Percentiles rank a stretch among this genome's conserved stretches.
Evolutionary conservation across 2,797 vertebrate genomes (phyloP).

Genomic region (Galaxias olidus): DNA sequence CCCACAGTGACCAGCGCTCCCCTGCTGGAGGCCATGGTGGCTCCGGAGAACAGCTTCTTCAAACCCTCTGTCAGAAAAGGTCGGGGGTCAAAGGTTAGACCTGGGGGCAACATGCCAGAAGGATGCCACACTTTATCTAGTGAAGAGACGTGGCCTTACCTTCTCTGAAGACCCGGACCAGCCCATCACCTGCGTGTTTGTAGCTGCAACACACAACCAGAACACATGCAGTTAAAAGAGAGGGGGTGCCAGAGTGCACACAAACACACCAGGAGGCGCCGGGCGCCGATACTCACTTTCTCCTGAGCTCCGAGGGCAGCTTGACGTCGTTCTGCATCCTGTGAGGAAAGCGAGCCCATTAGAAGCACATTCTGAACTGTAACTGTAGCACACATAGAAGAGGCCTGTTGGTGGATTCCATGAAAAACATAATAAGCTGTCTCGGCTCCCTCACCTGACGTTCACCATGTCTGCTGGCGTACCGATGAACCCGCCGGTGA

Average conservation of each 20-base stretch:
- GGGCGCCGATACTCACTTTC: slow-evolving; percentile 84
- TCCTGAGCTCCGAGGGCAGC: slow-evolving; percentile 79
- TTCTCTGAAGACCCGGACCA: slow-evolving; percentile 87
- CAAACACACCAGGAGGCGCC: background rate
- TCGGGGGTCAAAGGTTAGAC: slow-evolving; percentile 32
- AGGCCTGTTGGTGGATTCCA: slow-evolving; percentile 3
- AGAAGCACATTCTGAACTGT: no score
- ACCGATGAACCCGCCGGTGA: slow-evolving; percentile 88
- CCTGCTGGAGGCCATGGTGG: slow-evolving; percentile 88
- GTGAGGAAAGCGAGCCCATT: slow-evolving; percentile 12
- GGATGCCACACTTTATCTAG: background rate
- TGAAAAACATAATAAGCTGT: background rate
- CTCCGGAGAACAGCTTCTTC: slow-evolving; percentile 88
- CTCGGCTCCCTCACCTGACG: slow-evolving; percentile 83
- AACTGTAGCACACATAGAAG: background rate
- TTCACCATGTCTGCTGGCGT: slow-evolving; percentile 93
- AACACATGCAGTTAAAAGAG: slow-evolving; percentile 4
- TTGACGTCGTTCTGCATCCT: slow-evolving; percentile 99
- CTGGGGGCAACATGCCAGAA: background rate
- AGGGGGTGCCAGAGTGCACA: background rate
- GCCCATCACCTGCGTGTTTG: slow-evolving; percentile 88
- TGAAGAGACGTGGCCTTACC: slow-evolving; percentile 67
- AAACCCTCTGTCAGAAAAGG: slow-evolving; percentile 81
- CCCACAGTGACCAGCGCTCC: slow-evolving; percentile 90
- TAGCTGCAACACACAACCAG: slow-evolving; percentile 74